Conservation (phyloP, 2,797 vertebrate species). For the Sibirionetta formosa region DNA sequence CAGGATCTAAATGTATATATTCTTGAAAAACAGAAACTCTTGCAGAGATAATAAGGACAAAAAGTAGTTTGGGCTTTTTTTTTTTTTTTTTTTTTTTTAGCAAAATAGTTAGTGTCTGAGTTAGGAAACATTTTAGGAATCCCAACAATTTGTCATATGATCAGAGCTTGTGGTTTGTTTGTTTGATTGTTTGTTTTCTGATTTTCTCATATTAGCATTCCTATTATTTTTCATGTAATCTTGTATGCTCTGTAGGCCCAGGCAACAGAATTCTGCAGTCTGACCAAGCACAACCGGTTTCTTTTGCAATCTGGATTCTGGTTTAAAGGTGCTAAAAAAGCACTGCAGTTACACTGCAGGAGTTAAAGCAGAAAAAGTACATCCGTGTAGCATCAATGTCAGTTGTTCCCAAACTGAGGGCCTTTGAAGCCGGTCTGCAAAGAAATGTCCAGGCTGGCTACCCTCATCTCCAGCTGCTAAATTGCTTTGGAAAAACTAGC, state of each 20-base stretch:
- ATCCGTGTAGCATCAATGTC: neutral
- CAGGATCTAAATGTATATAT: constrained; percentile 35
- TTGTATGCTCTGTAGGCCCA: neutral
- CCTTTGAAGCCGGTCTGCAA: constrained; percentile 14
- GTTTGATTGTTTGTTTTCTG: accelerated
- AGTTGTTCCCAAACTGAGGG: neutral
- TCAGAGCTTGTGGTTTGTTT: neutral
- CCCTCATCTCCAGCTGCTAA: constrained; percentile 37
- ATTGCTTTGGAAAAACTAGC: neutral
- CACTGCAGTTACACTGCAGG: neutral
- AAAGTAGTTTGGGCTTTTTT: neutral
- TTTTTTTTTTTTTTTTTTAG: neutral
- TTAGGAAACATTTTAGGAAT: constrained; percentile 1
- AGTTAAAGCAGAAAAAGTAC: neutral
- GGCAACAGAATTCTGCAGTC: neutral
- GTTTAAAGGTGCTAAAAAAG: constrained; percentile 26
- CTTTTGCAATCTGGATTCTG: neutral
- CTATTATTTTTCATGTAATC: neutral
- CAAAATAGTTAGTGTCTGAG: neutral
- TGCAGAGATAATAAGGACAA: constrained; percentile 19
- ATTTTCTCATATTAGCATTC: neutral
- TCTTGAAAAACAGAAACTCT: constrained; percentile 28
- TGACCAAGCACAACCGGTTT: neutral
- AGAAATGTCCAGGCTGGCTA: neutral
- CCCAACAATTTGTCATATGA: neutral